Conservation (phyloP, 2,888 invertebrate species). For the Ophioninae sp. region DNA sequence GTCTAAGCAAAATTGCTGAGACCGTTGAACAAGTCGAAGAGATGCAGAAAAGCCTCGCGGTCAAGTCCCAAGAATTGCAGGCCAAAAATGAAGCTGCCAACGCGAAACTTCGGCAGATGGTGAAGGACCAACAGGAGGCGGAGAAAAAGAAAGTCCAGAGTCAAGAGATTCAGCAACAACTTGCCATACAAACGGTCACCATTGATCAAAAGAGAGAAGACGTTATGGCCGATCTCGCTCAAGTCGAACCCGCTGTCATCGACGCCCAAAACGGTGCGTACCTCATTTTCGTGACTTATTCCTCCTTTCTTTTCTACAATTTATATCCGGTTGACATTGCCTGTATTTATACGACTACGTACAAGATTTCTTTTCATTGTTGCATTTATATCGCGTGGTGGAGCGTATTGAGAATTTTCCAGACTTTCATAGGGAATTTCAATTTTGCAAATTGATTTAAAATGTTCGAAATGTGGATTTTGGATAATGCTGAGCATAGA, state of each 20-base stretch:
- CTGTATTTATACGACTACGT: neutral
- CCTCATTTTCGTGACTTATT: neutral
- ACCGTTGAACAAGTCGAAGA: conserved; percentile 99
- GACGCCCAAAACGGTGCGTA: conserved; percentile 97
- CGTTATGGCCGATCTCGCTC: conserved; percentile 97
- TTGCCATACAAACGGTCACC: conserved; percentile 94
- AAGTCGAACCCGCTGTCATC: conserved; percentile 99
- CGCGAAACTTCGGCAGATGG: conserved; percentile 99
- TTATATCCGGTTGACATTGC: neutral
- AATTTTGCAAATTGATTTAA: neutral
- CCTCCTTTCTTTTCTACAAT: neutral
- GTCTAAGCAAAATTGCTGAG: conserved; percentile 98
- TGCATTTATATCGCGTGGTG: neutral
- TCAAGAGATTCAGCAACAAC: conserved; percentile 94
- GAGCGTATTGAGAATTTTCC: neutral
- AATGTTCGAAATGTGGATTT: neutral
- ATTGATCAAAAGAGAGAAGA: conserved; percentile 96
- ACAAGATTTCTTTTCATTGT: conserved; percentile 23
- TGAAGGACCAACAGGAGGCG: conserved; percentile 99
- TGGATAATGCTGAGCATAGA: neutral
- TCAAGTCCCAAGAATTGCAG: conserved; percentile 96
- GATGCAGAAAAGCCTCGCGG: conserved; percentile 98
- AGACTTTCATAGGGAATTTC: neutral
- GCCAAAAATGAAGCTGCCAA: conserved; percentile 99
- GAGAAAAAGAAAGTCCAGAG: conserved; percentile 99